A percentile compares a stretch with the other conserved stretches of the same genome.
These are phyloP conservation scores for Glandiceps talaboti DNA, from an alignment of 53 echinoderm and acorn worm genomes.

Conservation along the genomic window DNA sequence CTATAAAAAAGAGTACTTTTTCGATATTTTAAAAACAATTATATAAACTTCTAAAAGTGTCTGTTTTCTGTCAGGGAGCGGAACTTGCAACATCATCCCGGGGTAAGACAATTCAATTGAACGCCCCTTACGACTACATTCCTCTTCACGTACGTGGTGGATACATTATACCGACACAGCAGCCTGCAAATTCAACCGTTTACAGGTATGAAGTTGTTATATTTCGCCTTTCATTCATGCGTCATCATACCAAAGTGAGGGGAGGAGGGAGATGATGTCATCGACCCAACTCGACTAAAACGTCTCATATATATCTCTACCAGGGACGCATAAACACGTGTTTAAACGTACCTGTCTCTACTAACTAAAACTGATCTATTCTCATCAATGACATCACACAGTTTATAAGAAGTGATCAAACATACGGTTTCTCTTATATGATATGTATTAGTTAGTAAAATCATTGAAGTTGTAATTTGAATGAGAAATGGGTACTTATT, in stretches of 20 bases:
- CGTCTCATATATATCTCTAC: not conserved
- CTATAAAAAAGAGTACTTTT: no score
- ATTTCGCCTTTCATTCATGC: not conserved
- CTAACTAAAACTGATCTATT: no score
- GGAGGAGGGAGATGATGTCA: not conserved
- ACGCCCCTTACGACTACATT: conserved; percentile 48
- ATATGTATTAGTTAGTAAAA: no score
- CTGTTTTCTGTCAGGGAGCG: conserved; percentile 33
- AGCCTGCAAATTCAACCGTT: conserved; percentile 64
- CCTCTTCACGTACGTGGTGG: conserved; percentile 75
- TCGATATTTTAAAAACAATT: no score
- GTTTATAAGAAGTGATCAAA: no score
- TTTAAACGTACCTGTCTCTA: no score
- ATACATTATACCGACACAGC: conserved; percentile 61
- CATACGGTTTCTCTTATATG: no score
- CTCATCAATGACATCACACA: no score
- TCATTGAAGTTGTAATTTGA: no score
- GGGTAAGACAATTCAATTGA: conserved; percentile 18
- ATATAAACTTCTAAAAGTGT: no score
- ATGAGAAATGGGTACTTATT: no score
- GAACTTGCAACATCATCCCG: conserved; percentile 29
- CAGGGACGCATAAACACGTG: not conserved
- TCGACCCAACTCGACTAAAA: not conserved
- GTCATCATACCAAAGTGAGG: not conserved
- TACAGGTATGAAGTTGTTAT: conserved; percentile 68